phyloP scores from a whole-genome alignment of 2,797 vertebrate species.

The Tamandua tetradactyla region DNA sequence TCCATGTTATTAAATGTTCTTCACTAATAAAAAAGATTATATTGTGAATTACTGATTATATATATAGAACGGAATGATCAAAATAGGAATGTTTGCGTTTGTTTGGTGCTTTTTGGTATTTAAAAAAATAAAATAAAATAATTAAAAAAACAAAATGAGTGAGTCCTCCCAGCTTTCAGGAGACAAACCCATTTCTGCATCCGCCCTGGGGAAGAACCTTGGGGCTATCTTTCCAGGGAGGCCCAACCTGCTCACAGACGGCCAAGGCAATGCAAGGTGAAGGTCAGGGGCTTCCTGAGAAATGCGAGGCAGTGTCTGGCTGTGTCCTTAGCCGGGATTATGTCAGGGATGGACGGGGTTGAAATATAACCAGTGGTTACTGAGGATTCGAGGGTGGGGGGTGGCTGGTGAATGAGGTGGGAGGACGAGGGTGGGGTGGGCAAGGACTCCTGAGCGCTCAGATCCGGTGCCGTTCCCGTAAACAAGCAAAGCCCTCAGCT shows the following conservation, averaged over 20 bases:
- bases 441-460: slow-evolving; percentile 33
- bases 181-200: neutral
- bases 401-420: neutral
- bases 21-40: too few species aligned
- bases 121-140: too few species aligned
- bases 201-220: neutral
- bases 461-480: slow-evolving; percentile 46
- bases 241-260: fast-evolving
- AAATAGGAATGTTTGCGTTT: too few species aligned
- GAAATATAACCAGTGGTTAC: neutral
- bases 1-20: neutral
- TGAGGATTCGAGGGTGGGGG: neutral
- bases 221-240: neutral
- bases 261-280: neutral
- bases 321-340: neutral
- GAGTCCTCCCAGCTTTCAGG: neutral
- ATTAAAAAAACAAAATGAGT: too few species aligned
- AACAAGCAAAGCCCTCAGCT: slow-evolving; percentile 61
- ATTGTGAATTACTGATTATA: too few species aligned
- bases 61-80: too few species aligned
- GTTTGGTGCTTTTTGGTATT: too few species aligned
- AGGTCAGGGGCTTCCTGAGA: neutral
- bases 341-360: neutral
- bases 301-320: neutral
- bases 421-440: neutral